phyloP scores from a whole-genome alignment of 2,888 invertebrate genomes.

The Cantharis rufa region DNA sequence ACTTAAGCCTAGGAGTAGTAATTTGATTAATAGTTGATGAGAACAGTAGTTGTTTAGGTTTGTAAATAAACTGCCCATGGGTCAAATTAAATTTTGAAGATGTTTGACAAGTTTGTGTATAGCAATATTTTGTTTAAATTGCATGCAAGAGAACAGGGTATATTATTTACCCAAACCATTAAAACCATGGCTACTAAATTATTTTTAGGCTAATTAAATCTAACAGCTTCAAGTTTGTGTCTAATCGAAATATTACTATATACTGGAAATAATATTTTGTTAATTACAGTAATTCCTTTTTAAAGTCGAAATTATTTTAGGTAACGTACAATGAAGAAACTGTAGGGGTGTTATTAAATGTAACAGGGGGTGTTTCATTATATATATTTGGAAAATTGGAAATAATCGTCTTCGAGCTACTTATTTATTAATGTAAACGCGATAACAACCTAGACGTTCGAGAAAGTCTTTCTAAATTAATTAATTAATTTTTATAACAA shows the following conservation, averaged over 20 bases:
- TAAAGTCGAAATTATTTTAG: not conserved
- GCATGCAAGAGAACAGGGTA: not conserved
- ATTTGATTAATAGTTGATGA: slow-evolving; percentile 2
- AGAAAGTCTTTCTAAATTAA: not conserved
- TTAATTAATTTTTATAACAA: not conserved
- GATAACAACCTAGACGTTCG: not conserved
- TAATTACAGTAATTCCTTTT: not conserved
- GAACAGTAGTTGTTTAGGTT: slow-evolving; percentile 3
- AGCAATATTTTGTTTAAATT: not conserved
- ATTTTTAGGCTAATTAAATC: not conserved
- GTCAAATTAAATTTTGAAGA: slow-evolving; percentile 1
- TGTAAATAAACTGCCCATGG: slow-evolving; percentile 1
- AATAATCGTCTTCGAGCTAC: not conserved
- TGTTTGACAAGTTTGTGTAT: not conserved
- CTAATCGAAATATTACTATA: too few relatives aligned
- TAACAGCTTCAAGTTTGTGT: not conserved
- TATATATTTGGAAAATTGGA: not conserved
- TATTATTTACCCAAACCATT: not conserved
- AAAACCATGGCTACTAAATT: not conserved
- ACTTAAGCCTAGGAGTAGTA: not conserved
- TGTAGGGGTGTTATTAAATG: not conserved
- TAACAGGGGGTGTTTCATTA: not conserved
- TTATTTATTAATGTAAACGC: not conserved
- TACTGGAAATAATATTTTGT: not conserved
- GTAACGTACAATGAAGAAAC: not conserved